Percentiles rank a stretch among this genome's conserved stretches.
These are phyloP conservation scores for Synanthedon tipuliformis DNA, from an alignment of 2,888 invertebrate species.

Conservation along the genomic window DNA sequence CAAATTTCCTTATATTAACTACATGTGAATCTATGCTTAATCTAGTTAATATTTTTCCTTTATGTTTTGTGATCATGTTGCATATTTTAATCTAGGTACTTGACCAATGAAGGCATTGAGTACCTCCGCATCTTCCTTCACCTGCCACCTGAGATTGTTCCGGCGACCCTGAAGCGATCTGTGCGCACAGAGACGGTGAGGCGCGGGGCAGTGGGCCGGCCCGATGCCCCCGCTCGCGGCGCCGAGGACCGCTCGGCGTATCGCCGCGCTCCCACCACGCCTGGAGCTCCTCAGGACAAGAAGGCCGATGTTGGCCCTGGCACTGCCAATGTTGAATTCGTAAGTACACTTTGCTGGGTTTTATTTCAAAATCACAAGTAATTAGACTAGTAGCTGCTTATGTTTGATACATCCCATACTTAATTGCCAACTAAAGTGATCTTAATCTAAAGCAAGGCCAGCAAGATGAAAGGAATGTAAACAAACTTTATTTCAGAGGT, in stretches of 20 bases:
- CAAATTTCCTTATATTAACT: no score
- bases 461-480: no score
- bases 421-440: no score
- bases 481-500: no score
- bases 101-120: slow-evolving; percentile 98
- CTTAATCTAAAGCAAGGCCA: no score
- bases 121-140: slow-evolving; percentile 95
- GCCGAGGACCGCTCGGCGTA: slow-evolving; percentile 88
- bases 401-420: no score
- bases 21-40: no score
- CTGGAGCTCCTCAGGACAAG: slow-evolving; percentile 82
- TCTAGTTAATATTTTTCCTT: no score
- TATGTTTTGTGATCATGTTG: background rate
- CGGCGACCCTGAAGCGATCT: slow-evolving; percentile 94
- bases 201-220: slow-evolving; percentile 77
- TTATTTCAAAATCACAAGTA: no score
- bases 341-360: slow-evolving; percentile 30
- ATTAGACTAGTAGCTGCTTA: no score
- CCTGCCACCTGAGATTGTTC: slow-evolving; percentile 98
- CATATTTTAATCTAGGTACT: slow-evolving; percentile 70
- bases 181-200: slow-evolving; percentile 87
- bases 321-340: slow-evolving; percentile 91
- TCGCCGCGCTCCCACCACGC: slow-evolving; percentile 78
- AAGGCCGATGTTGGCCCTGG: slow-evolving; percentile 98
- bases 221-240: slow-evolving; percentile 78